These are phyloP conservation scores for Sinodicranocentrus sp. DNA, from an alignment of 2,888 invertebrate genomes.

Conservation along the genomic window DNA sequence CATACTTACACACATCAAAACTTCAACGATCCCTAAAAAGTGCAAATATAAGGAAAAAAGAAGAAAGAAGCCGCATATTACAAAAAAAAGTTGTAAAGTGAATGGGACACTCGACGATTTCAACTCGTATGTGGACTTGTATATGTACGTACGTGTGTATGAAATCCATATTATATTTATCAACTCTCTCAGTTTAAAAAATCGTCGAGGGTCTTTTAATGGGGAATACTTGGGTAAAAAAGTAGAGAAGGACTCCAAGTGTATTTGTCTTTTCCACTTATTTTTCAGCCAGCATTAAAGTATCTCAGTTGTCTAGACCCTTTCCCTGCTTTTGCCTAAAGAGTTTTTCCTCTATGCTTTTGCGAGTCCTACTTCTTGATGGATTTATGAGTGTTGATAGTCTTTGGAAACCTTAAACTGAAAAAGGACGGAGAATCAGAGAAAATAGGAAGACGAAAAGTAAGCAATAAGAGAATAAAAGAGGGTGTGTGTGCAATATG, in stretches of 20 bases:
- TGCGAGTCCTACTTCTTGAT: conserved; percentile 40
- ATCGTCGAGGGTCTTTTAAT: conserved; percentile 37
- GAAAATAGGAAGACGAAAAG: neutral
- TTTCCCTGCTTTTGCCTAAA: conserved; percentile 1
- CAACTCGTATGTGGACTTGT: too few species aligned
- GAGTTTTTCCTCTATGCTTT: conserved; percentile 14
- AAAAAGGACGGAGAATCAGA: conserved; percentile 28
- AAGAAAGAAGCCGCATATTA: neutral
- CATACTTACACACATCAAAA: neutral
- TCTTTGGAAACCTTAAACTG: conserved; percentile 32
- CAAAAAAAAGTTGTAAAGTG: neutral
- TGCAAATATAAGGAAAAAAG: neutral
- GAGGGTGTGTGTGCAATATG: neutral
- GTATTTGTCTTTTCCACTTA: neutral
- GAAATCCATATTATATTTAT: conserved; percentile 27
- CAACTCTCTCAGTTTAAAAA: neutral
- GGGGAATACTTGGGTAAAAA: conserved; percentile 13
- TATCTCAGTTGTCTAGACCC: neutral
- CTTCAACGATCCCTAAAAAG: too few species aligned
- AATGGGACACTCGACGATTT: neutral
- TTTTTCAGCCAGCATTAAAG: neutral
- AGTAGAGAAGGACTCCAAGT: neutral
- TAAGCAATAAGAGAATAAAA: neutral
- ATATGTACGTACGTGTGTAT: neutral
- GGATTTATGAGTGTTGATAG: conserved; percentile 60